phyloP scores from a whole-genome alignment of 2,797 vertebrate genomes.

The Poecilia picta region DNA sequence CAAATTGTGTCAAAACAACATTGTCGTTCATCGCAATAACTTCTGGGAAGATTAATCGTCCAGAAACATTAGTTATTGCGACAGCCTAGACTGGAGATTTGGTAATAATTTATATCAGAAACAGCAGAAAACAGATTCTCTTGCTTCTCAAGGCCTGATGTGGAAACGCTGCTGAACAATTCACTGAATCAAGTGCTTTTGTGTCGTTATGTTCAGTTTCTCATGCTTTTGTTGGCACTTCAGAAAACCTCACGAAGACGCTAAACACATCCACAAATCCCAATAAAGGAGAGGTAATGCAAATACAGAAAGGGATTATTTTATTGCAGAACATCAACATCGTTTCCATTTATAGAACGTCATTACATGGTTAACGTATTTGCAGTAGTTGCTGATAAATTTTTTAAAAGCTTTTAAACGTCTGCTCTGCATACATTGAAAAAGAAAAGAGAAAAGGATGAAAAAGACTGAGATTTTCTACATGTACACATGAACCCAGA shows the following conservation, averaged over 20 bases:
- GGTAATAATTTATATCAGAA: background rate
- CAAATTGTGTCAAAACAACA: too few relatives aligned
- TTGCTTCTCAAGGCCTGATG: background rate
- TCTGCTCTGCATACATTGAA: background rate
- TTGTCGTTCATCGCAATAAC: too few relatives aligned
- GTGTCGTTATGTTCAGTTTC: background rate
- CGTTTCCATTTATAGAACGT: conserved; percentile 22
- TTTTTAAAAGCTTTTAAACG: background rate
- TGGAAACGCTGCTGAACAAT: background rate
- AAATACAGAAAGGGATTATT: conserved; percentile 5
- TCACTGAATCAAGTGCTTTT: background rate
- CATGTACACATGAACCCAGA: background rate
- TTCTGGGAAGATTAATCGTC: too few relatives aligned
- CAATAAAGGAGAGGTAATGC: background rate
- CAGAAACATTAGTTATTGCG: too few relatives aligned
- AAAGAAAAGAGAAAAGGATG: background rate
- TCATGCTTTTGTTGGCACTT: background rate
- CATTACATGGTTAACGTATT: background rate
- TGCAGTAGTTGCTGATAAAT: background rate
- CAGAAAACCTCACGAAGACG: background rate
- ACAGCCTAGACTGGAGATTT: background rate
- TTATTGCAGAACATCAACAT: conserved; percentile 13
- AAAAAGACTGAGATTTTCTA: background rate
- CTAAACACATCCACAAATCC: background rate
- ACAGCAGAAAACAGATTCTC: background rate